Conservation (phyloP, 2,797 vertebrate genomes). For the Austrolebias charrua region DNA sequence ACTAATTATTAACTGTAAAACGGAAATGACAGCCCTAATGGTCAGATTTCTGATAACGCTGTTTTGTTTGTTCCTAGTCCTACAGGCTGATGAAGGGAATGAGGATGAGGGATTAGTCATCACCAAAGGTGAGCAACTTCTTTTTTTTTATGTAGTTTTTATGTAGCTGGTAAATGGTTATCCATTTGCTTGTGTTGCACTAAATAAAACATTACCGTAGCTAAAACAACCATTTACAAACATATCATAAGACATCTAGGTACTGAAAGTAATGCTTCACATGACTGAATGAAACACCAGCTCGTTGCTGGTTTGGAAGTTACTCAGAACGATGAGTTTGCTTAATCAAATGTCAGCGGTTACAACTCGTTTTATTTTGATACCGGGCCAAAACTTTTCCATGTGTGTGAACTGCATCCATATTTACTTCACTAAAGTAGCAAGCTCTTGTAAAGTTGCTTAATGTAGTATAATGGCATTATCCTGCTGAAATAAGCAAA, state of each 20-base stretch:
- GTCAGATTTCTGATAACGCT: conserved; percentile 6
- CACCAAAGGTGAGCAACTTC: conserved; percentile 29
- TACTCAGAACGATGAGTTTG: no score
- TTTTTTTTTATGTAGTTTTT: not conserved
- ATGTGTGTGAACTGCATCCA: not conserved
- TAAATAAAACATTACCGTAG: no score
- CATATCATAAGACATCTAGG: no score
- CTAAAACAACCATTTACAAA: no score
- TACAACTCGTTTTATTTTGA: not conserved
- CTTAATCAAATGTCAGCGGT: no score
- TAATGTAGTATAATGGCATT: not conserved
- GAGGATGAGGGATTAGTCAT: conserved; percentile 9
- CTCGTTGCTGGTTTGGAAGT: no score
- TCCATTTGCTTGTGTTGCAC: not conserved
- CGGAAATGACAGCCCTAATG: not conserved
- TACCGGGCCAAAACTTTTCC: not conserved
- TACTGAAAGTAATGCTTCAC: no score
- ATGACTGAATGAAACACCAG: no score
- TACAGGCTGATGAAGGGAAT: not conserved
- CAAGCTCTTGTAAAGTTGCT: not conserved
- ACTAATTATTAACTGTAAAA: not conserved
- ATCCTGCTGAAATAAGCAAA: not conserved
- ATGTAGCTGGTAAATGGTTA: not conserved
- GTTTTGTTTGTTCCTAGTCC: conserved; percentile 14
- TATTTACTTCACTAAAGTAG: no score